Percentiles rank a stretch among this genome's conserved stretches.
phyloP scores from a whole-genome alignment of 2,113 vertebrate genomes.

The Neoarius graeffei region DNA sequence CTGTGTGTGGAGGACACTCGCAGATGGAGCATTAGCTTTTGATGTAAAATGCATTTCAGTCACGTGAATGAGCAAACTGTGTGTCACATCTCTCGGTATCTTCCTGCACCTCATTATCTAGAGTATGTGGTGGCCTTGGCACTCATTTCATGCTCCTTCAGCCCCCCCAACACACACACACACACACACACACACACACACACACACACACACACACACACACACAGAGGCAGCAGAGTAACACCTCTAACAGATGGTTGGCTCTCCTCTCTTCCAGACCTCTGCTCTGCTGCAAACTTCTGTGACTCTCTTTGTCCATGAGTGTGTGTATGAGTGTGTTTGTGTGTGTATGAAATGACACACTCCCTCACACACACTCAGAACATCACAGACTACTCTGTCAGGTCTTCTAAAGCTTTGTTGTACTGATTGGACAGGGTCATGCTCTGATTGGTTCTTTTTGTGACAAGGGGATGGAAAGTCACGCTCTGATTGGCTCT shows the following conservation, averaged over 20 bases:
- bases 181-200: conserved; percentile 20
- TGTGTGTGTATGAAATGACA: conserved; percentile 33
- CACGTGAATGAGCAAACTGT: conserved; percentile 48
- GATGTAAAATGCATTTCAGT: conserved; percentile 40
- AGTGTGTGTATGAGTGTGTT: conserved; percentile 22
- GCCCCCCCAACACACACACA: conserved; percentile 11
- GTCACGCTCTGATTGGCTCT: conserved; percentile 47
- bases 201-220: conserved; percentile 25
- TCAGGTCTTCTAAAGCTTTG: conserved; percentile 33
- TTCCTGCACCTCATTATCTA: conserved; percentile 52
- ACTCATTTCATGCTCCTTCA: conserved; percentile 44
- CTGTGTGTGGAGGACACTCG: conserved; percentile 14
- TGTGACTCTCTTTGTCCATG: conserved; percentile 31
- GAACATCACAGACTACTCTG: conserved; percentile 23
- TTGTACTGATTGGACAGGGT: conserved; percentile 41
- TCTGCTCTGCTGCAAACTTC: conserved; percentile 47
- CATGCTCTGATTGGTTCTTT: conserved; percentile 47
- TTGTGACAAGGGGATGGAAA: conserved; percentile 39
- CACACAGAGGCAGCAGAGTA: conserved; percentile 47
- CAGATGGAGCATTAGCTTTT: conserved; percentile 33
- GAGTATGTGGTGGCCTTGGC: conserved; percentile 55
- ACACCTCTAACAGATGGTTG: conserved; percentile 57
- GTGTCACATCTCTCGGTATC: conserved; percentile 46
- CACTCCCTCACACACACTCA: conserved; percentile 35
- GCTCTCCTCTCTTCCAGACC: conserved; percentile 51